Base-by-base conservation (phyloP, 1,140 invertebrate species). In the Lepidurus arcticus region DNA sequence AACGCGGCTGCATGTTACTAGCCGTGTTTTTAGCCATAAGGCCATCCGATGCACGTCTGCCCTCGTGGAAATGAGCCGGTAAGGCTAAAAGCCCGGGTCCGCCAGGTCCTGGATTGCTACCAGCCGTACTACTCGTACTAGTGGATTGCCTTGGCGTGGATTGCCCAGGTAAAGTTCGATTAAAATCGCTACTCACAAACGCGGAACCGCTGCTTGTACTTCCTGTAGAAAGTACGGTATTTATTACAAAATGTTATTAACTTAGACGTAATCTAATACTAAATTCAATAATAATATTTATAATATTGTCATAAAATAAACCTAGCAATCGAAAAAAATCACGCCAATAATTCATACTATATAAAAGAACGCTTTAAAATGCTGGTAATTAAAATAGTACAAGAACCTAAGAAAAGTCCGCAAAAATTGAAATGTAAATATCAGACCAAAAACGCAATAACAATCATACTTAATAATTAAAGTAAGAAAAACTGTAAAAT, bases 31-130 rank as follows among this genome's bases (percentile, higher is more conserved):
- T 86, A 42, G 87, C 86, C 24, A 89, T 85, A n/a, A 89, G 82
- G 47, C 94, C 94, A 83, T 97, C 94, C 81, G 93, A 95, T 1
- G 95, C 95, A 80, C 95, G 87, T 45, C 95, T 87, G 6, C 94
- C 94, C 87, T 97, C 93, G 81, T 93, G 87, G 85, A 95, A 95
- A 83, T 92, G 91, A 3, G 94, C 91, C 0, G 93, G 76, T 73
- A 78, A 78, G 75, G 75, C 76, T 24, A 75, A 42, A 76, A 75
- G 75, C 44, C 53, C 76, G 24, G 79, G 73, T 34, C 44, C 73
- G 65, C 24, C 65, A 9, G 80, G 79, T 45, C 43, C 77, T 79
- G 65, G 21, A 53, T 73, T 80, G 78, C 24, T 34, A 45, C 26
- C 53, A 42, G 73, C 47, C 43, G 74, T 81, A 42, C 42, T 10